Conservation (phyloP, 2,113 vertebrate species). For the Ammospiza nelsoni region DNA sequence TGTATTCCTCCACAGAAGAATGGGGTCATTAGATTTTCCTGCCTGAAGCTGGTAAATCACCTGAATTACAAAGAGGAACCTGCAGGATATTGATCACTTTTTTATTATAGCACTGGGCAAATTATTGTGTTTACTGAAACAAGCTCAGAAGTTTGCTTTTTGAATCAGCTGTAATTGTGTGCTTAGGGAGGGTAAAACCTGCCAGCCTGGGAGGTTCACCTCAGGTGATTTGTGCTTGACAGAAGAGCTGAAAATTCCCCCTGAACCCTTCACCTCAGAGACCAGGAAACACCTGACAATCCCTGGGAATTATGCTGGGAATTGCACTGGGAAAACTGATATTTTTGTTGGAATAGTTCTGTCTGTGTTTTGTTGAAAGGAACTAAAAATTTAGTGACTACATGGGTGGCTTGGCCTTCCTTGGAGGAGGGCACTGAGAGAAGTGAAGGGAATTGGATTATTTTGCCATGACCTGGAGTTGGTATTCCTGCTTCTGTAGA, state of each 20-base stretch:
- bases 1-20: background rate
- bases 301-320: background rate
- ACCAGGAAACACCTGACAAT: background rate
- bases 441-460: background rate
- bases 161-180: background rate
- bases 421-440: background rate
- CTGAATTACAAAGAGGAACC: background rate
- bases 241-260: background rate
- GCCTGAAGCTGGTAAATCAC: background rate
- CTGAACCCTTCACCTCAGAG: background rate
- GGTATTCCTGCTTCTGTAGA: background rate
- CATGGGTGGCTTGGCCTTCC: background rate
- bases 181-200: background rate
- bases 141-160: background rate
- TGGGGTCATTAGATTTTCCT: background rate
- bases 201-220: background rate
- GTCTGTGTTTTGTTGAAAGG: background rate
- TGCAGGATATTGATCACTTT: background rate
- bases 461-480: fast-evolving
- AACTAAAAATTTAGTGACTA: background rate
- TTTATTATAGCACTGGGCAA: background rate
- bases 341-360: background rate
- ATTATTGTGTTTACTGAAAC: background rate
- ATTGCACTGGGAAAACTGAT: background rate
- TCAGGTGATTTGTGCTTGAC: background rate